phyloP scores from a whole-genome alignment of 2,888 invertebrate genomes.

The Thyatira batis region DNA sequence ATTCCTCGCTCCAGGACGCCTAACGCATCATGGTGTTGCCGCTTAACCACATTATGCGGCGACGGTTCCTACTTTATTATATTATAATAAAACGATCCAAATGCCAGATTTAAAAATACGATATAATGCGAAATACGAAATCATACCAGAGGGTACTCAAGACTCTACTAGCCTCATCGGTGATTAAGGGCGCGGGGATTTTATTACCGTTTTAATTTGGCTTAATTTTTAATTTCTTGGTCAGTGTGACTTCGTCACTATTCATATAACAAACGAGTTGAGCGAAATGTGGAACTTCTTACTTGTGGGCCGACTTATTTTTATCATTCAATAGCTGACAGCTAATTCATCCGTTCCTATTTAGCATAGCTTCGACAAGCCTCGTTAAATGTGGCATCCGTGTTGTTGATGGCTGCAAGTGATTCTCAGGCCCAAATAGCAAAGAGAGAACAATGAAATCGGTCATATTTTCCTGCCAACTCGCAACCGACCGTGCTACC shows the following conservation, averaged over 20 bases:
- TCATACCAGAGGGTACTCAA: no score
- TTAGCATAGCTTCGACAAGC: constrained; percentile 79
- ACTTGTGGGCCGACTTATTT: constrained; percentile 52
- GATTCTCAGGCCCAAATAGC: constrained; percentile 76
- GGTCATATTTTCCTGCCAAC: constrained; percentile 79
- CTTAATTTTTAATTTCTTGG: no score
- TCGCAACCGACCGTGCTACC: constrained; percentile 73
- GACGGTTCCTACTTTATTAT: constrained; percentile 49
- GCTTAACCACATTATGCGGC: constrained; percentile 46
- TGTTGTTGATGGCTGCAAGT: constrained; percentile 78
- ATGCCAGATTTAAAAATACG: constrained; percentile 29
- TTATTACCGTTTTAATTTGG: no score
- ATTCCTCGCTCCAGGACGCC: constrained; percentile 61
- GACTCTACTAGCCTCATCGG: no score
- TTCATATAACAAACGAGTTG: no score
- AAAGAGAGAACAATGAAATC: constrained; percentile 78
- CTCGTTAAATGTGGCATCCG: constrained; percentile 79
- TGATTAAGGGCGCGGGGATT: no score
- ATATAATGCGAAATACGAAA: no score
- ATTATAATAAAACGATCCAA: constrained; percentile 46
- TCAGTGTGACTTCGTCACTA: no score
- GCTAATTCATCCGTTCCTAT: constrained; percentile 76
- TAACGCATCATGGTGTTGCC: constrained; percentile 51
- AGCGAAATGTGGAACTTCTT: no score
- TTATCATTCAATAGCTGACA: constrained; percentile 73